Evolutionary conservation across 2,797 vertebrate species (phyloP), one percentile per base, ranked within the genome.

Genomic region (Danio choprae): DNA sequence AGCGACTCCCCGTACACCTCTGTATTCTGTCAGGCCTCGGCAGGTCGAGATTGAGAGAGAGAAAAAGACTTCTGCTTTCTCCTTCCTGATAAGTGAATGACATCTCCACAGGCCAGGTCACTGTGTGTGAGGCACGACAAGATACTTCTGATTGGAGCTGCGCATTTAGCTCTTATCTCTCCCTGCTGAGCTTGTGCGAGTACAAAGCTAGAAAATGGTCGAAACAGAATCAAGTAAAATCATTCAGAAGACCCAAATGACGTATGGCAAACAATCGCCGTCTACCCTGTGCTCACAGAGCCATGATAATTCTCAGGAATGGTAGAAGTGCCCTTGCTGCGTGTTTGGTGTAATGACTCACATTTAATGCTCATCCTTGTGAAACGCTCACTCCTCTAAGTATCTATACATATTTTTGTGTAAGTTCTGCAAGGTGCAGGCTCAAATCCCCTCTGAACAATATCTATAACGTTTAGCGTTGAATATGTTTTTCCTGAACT

Each of bases 61-160:
- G 71, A 83, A 38, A 73, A 44, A 74, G 63, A 75, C 77, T 67
- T 73, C 72, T 56, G 75, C 65, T 81, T 70, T 75, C 72, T 72
- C 64, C 65, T 38, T 71, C 55, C 81, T 68, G 85, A 85, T 85
- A 82, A 85, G 84, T 80, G 81, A 84, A 85, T 81, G 76, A 77
- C 81, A 86, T 84, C 79, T 83, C 82, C 18, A 60, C 81, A 72
- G 85, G 80, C 68, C 68, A 68, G 80, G 72, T 80, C 83, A 51
- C 84, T 6, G 58, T 18, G 12, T 53, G 77, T 71, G 70, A 48
- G 56, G 48, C 64, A 72, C 63, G 53, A 56, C 63, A 50, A 74
- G 80, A 79, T 76, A 70, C 68, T 67, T 81, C 36, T 74, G 85
- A 86, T 81, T 71, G 63, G 79, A 77, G 65, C 74, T 64, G 69